Percentiles rank a stretch among this genome's conserved stretches.
Conservation (phyloP, 1,140 invertebrate genomes). For the Lamellibrachia luymesi region DNA sequence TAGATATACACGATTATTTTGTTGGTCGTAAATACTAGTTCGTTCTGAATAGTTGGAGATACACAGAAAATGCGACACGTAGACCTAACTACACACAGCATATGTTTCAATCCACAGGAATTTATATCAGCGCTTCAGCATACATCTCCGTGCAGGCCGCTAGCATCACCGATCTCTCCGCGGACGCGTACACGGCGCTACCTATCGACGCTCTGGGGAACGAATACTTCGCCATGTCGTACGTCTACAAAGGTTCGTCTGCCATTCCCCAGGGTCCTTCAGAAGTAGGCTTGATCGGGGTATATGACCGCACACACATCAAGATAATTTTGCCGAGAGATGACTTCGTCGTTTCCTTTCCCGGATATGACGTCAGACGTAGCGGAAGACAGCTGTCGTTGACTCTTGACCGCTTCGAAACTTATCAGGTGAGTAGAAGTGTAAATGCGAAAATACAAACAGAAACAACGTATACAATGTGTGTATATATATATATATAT, state of each 20-base stretch:
- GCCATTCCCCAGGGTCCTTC: slow-evolving; percentile 7
- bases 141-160: background rate
- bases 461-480: background rate
- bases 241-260: slow-evolving; percentile 17
- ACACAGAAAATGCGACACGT: too few species aligned
- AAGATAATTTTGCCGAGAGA: background rate
- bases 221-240: slow-evolving; percentile 42
- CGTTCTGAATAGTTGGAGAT: too few species aligned
- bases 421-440: background rate
- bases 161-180: slow-evolving; percentile 14
- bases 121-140: background rate
- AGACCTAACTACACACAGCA: background rate
- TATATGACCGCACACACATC: background rate
- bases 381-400: background rate
- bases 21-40: too few species aligned
- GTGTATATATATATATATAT: too few species aligned
- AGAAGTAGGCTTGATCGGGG: background rate
- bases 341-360: slow-evolving; percentile 7
- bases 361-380: slow-evolving; percentile 7
- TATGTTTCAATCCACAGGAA: background rate
- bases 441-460: background rate
- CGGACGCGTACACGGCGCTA: slow-evolving; percentile 42
- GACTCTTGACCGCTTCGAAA: slow-evolving; percentile 7
- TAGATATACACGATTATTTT: too few species aligned
- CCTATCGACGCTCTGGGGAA: slow-evolving; percentile 39